Evolutionary conservation across 2,888 invertebrate genomes (phyloP).

Genomic region (Notodonta dromedarius): DNA sequence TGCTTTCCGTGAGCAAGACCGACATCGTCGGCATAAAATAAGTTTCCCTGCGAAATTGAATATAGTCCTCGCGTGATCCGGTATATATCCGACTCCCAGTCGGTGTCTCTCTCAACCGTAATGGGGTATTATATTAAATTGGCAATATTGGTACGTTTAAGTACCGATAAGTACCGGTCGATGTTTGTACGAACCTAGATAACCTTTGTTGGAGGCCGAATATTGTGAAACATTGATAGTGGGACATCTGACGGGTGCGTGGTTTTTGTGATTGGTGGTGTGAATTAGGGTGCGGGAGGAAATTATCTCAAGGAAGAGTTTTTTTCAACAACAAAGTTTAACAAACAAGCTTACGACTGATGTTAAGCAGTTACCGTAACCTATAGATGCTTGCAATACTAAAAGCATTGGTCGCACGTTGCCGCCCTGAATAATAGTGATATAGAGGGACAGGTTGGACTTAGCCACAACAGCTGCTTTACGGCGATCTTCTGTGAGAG

Average conservation of each 20-base stretch:
- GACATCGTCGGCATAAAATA: conserved; percentile 65
- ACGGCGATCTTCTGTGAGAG: too few species aligned
- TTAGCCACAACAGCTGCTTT: too few species aligned
- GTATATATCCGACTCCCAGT: conserved; percentile 60
- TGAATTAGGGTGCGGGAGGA: too few species aligned
- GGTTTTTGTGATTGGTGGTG: conserved; percentile 7
- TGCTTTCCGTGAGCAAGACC: conserved; percentile 64
- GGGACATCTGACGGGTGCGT: conserved; percentile 41
- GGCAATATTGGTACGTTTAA: conserved; percentile 62
- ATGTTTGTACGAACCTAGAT: conserved; percentile 60
- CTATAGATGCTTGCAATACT: too few species aligned
- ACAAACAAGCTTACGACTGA: too few species aligned
- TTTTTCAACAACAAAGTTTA: too few species aligned
- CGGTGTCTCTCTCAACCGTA: conserved; percentile 72
- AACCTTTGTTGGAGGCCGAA: conserved; percentile 63
- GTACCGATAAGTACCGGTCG: conserved; percentile 55
- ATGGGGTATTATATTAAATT: conserved; percentile 69
- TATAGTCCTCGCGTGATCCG: conserved; percentile 69
- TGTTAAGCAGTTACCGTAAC: too few species aligned
- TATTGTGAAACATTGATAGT: conserved; percentile 58
- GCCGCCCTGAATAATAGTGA: too few species aligned
- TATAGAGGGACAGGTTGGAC: too few species aligned
- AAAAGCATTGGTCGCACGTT: too few species aligned
- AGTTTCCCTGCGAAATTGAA: conserved; percentile 79
- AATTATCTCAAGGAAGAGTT: too few species aligned